A percentile compares a stretch with the other conserved stretches of the same genome.
Conservation (phyloP, 2,113 vertebrate genomes). For the Craseonycteris thonglongyai region DNA sequence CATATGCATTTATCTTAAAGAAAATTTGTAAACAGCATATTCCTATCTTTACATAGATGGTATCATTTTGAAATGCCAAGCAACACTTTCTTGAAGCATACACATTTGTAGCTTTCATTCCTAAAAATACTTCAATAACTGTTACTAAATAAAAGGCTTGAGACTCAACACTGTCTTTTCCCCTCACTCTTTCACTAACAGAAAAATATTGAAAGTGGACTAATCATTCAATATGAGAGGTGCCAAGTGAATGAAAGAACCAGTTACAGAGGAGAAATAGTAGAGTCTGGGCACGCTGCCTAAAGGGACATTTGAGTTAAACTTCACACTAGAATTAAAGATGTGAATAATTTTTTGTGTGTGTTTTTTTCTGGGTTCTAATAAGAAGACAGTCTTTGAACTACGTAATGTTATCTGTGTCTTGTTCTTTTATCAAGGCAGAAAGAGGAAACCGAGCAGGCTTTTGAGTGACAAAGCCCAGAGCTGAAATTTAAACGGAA, state of each 20-base stretch:
- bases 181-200: background rate
- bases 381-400: conserved; percentile 17
- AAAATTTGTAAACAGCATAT: conserved; percentile 55
- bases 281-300: background rate
- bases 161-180: background rate
- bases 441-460: background rate
- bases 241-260: conserved; percentile 19
- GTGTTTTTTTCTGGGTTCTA: background rate
- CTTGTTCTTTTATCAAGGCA: background rate
- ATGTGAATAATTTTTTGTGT: conserved; percentile 31
- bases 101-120: conserved; percentile 13
- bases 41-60: conserved; percentile 42
- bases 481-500: background rate
- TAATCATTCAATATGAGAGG: background rate
- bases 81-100: conserved; percentile 16
- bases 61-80: conserved; percentile 60
- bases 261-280: background rate
- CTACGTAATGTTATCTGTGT: conserved; percentile 18
- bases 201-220: conserved; percentile 27
- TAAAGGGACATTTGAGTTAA: background rate
- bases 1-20: conserved; percentile 18
- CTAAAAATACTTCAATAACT: conserved; percentile 54
- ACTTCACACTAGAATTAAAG: conserved; percentile 20
- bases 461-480: background rate
- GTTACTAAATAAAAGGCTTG: conserved; percentile 52